Percentiles rank a stretch among this genome's conserved stretches.
Evolutionary conservation across 2,797 vertebrate genomes (phyloP).

Genomic region (Adrianichthys oophorus): DNA sequence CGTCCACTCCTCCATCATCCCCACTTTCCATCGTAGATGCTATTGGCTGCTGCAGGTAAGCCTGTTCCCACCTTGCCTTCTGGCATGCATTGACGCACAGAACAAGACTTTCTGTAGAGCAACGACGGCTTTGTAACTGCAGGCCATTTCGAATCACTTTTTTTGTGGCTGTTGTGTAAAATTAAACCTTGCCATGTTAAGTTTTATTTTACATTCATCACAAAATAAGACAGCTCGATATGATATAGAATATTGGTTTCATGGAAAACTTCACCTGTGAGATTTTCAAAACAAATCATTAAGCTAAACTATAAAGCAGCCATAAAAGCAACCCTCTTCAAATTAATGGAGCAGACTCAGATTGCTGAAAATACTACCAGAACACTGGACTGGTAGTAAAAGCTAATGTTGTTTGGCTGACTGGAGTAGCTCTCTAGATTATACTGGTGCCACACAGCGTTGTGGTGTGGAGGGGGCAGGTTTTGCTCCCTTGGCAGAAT

Average conservation of each 20-base stretch:
- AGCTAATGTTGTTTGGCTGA: conserved; percentile 45
- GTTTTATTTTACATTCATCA: conserved; percentile 24
- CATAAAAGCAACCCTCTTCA: conserved; percentile 53
- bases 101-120: conserved; percentile 2
- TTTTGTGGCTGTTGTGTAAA: conserved; percentile 1
- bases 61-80: conserved; percentile 42
- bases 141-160: neutral
- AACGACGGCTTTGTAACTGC: conserved; percentile 3
- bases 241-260: conserved; percentile 31
- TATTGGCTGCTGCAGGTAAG: conserved; percentile 99
- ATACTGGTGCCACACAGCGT: conserved; percentile 1
- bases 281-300: conserved; percentile 52
- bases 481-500: conserved; percentile 34
- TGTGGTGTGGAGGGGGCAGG: conserved; percentile 12
- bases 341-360: conserved; percentile 52
- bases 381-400: conserved; percentile 49
- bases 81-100: conserved; percentile 24
- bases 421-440: conserved; percentile 27
- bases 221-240: conserved; percentile 25
- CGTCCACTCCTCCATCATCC: conserved; percentile 99
- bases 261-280: conserved; percentile 41
- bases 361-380: conserved; percentile 46
- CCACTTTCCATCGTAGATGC: conserved; percentile 98
- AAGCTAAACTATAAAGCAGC: conserved; percentile 43
- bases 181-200: conserved; percentile 20